Conservation (phyloP, 2,888 invertebrate genomes). For the Lasioglossum morio region DNA sequence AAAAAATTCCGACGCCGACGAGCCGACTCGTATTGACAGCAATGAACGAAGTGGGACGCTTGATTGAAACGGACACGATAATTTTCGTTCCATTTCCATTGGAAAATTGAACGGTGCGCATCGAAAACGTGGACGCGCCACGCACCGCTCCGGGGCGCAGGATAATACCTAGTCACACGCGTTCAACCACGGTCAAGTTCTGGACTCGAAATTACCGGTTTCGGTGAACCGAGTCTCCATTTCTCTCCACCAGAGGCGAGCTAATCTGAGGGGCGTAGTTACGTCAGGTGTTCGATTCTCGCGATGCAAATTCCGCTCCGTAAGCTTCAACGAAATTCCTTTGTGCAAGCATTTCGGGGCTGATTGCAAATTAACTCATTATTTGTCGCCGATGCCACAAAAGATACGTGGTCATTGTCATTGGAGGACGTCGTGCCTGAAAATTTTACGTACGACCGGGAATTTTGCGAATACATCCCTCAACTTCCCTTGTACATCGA, state of each 20-base stretch:
- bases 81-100: slow-evolving; percentile 43
- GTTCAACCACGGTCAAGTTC: slow-evolving; percentile 30
- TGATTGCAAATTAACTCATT: slow-evolving; percentile 19
- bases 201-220: slow-evolving; percentile 57
- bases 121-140: slow-evolving; percentile 30
- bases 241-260: slow-evolving; percentile 36
- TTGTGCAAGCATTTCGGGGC: neutral
- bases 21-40: neutral
- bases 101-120: slow-evolving; percentile 44
- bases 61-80: slow-evolving; percentile 44
- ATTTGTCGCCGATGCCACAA: neutral
- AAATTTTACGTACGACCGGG: neutral
- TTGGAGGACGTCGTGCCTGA: neutral
- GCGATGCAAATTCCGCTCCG: slow-evolving; percentile 34
- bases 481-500: neutral
- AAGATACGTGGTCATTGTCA: too few species aligned
- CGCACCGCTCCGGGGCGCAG: slow-evolving; percentile 34
- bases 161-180: slow-evolving; percentile 44
- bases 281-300: slow-evolving; percentile 47
- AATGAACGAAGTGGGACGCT: slow-evolving; percentile 28
- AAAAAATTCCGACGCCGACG: neutral
- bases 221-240: slow-evolving; percentile 48
- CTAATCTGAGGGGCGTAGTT: slow-evolving; percentile 49
- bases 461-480: neutral
- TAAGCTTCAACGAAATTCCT: slow-evolving; percentile 19